These are phyloP conservation scores for Ennomos erosarius DNA, from an alignment of 2,888 invertebrate species.

Conservation along the genomic window DNA sequence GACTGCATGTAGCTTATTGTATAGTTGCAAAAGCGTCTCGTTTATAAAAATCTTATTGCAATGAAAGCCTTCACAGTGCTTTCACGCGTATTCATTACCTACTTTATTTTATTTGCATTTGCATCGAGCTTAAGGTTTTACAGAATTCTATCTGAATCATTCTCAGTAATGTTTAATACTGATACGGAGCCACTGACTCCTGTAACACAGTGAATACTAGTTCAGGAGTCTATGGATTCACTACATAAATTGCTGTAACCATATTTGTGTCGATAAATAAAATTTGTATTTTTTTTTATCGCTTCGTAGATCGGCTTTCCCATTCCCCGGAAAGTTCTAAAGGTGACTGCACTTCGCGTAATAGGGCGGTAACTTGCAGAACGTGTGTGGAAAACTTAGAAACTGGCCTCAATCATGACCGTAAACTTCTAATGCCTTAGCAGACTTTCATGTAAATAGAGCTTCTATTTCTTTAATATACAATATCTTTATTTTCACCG, in stretches of 20 bases:
- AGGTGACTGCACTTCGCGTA: conserved; percentile 78
- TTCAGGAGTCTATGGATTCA: no score
- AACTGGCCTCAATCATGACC: conserved; percentile 54
- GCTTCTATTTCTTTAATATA: conserved; percentile 3
- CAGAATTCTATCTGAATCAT: conserved; percentile 18
- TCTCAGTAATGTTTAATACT: conserved; percentile 15
- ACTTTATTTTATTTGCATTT: conserved; percentile 24
- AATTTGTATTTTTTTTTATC: no score
- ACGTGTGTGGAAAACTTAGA: conserved; percentile 62
- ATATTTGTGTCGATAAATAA: no score
- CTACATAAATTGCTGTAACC: no score
- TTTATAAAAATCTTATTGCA: conserved; percentile 34
- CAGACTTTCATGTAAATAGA: conserved; percentile 56
- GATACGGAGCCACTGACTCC: no score
- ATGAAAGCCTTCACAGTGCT: conserved; percentile 14
- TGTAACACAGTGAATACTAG: no score
- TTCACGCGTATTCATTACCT: conserved; percentile 25
- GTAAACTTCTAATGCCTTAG: conserved; percentile 57
- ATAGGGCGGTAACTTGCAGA: conserved; percentile 54
- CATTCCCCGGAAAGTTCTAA: conserved; percentile 41
- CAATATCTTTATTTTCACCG: neutral
- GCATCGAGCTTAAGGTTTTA: conserved; percentile 21
- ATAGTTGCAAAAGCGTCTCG: conserved; percentile 34
- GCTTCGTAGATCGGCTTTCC: conserved; percentile 21
- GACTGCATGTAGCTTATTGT: conserved; percentile 29